Base-by-base conservation (phyloP, 2,797 vertebrate genomes). In the Myotis findleyi region DNA sequence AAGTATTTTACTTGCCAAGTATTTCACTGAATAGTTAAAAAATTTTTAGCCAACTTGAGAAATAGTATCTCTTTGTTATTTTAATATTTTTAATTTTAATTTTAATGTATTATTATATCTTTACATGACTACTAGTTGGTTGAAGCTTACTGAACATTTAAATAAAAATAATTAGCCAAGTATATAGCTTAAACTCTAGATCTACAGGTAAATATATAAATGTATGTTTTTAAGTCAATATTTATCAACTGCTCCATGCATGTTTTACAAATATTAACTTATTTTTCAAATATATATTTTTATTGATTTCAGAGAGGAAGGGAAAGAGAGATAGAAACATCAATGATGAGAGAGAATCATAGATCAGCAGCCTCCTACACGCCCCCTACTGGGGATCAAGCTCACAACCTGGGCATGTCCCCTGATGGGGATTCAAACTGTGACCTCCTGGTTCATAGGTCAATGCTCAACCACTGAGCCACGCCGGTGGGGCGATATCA, bases 131-230 rank as follows among this genome's bases (percentile, higher is more conserved):
- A 20, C 21, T 82, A 81, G 27, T 84, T 90, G 38, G n/a, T 82
- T 94, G 75, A 90, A 85, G 25, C 44, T 92, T 85, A 44, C 27
- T 82, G 87, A 92, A 79, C 36, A 82, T 62, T 90, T 92, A 88
- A 75, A 85, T 93, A 69, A 85, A 93, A 93, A 86, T 76, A 75
- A 81, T 72, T 51, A 82, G 16, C 36, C 38, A 47, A 36, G 16
- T 75, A 66, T 53, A n/a, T 93, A 76, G 38, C 51, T 87, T 71
- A 95, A 71, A 66, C 5, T 30, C n/a, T 55, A 69, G 13, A 81
- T 89, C 25, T 93, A 69, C 17, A 82, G 87, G 36, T 92, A 71
- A 82, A 82, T 83, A n/a, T 47, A 66, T 44, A 59, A 23, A 57
- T 33, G 25, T 64, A 71, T 77, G 55, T 66, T 90, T 88, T 5